These are phyloP conservation scores for Lasioglossum vierecki DNA, from an alignment of 2,888 invertebrate genomes.

Conservation along the genomic window DNA sequence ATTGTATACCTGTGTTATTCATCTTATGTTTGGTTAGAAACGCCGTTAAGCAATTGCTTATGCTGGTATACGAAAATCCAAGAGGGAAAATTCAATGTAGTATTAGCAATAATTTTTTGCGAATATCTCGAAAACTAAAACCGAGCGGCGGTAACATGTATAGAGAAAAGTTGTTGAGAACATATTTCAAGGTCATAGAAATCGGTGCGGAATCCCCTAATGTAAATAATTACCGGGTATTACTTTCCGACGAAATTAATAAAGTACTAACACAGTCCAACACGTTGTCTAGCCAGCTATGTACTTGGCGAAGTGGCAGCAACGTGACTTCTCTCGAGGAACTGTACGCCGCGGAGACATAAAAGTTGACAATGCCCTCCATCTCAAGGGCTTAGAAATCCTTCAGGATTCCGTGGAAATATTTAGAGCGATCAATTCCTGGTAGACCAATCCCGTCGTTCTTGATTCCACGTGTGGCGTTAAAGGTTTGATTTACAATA, in stretches of 20 bases:
- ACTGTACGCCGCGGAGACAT: not conserved
- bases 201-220: too few relatives aligned
- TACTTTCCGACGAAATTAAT: not conserved
- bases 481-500: slow-evolving; percentile 29
- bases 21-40: too few relatives aligned
- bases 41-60: too few relatives aligned
- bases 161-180: too few relatives aligned
- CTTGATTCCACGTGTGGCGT: not conserved
- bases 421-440: slow-evolving; percentile 16
- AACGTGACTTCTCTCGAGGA: not conserved
- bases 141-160: too few relatives aligned
- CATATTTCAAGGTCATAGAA: too few relatives aligned
- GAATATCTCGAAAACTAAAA: too few relatives aligned
- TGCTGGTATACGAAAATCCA: too few relatives aligned
- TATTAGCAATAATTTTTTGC: too few relatives aligned
- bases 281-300: not conserved
- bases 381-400: slow-evolving; percentile 8
- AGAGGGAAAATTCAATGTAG: too few relatives aligned
- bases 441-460: not conserved
- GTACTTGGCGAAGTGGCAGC: not conserved
- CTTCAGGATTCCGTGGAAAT: slow-evolving; percentile 3
- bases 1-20: too few relatives aligned
- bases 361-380: slow-evolving; percentile 15
- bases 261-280: not conserved
- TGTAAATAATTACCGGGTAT: not conserved